Base-by-base conservation (phyloP, 2,113 vertebrate genomes). In the Odobenus rosmarus region DNA sequence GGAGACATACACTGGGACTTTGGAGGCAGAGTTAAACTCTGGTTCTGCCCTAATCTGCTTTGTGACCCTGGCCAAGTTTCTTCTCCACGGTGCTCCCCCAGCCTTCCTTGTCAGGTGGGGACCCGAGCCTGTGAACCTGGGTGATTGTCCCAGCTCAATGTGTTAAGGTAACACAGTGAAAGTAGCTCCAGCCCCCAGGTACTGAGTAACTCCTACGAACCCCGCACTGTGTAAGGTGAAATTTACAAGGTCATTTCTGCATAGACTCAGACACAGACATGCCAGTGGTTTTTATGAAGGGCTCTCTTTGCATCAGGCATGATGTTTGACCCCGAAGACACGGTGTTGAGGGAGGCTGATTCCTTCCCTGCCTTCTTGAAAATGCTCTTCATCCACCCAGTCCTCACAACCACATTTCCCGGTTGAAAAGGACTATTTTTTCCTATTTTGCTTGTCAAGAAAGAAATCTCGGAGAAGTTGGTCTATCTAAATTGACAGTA, bases 251-350 rank as follows among this genome's bases (percentile, higher is more conserved):
- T 39, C 18, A 19, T n/a, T 46, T 19, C n/a, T 12, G 11, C 55
- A 23, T 6, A 0, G 24, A 28, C 31, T 10, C 23, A 0, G 16
- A 55, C 46, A 46, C 46, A 46, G 46, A 46, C 46, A 67, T 1
- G 5, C 10, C 8, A 14, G 18, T 15, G 0, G 1, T 14, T 12
- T 81, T 61, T 28, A 28, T 6, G 8, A 4, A 14, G 15, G 4
- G 2, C 53, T 74, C 15, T 36, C 39, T 61, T 26, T 59, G 64
- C 4, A 4, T 59, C 39, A 26, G 64, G 28, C 2, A 0, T 10
- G 9, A 9, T 0, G 4, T 0, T 12, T n/a, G 57, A 28, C 19
- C 28, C n/a, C 0, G 5, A n/a, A 3, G 59, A 57, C 0, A 1
- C 0, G 4, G 49, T 0, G 2, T 6, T 3, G 46, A 23, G 10